phyloP scores from a whole-genome alignment of 2,113 vertebrate genomes.

The Eptesicus fuscus region DNA sequence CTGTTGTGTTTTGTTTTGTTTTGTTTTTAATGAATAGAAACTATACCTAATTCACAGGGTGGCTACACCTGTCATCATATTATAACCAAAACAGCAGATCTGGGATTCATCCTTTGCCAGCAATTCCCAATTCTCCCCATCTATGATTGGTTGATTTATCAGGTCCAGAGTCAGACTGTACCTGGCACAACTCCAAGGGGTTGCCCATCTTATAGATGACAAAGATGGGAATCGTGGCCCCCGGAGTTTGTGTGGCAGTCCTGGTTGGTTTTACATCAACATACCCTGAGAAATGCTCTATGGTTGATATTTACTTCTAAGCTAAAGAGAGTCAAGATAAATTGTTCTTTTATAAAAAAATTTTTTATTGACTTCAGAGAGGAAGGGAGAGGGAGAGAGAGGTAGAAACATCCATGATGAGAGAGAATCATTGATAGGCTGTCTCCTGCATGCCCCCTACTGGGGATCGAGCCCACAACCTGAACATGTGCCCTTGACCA shows the following conservation, averaged over 20 bases:
- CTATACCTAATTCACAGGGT: background rate
- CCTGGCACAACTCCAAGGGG: background rate
- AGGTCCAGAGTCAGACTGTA: background rate
- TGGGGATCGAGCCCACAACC: too few relatives aligned
- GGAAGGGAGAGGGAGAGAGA: too few relatives aligned
- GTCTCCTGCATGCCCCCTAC: too few relatives aligned
- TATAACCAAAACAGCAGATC: background rate
- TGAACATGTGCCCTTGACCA: too few relatives aligned
- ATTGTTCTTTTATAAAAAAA: too few relatives aligned
- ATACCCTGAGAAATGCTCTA: background rate
- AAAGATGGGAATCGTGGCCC: background rate
- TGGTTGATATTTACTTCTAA: background rate
- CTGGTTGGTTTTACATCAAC: background rate
- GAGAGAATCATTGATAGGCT: too few relatives aligned
- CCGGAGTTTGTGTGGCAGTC: background rate
- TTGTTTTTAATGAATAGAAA: background rate
- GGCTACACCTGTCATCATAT: background rate
- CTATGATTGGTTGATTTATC: background rate
- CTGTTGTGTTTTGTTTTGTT: background rate
- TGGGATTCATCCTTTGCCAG: background rate
- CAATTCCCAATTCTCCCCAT: background rate
- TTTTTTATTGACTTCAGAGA: too few relatives aligned
- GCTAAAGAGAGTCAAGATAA: background rate
- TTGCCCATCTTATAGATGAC: background rate
- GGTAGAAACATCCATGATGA: too few relatives aligned